Percentiles rank a stretch among this genome's conserved stretches.
These are phyloP conservation scores for Glaucomys volans DNA, from an alignment of 2,113 vertebrate species.

Conservation along the genomic window DNA sequence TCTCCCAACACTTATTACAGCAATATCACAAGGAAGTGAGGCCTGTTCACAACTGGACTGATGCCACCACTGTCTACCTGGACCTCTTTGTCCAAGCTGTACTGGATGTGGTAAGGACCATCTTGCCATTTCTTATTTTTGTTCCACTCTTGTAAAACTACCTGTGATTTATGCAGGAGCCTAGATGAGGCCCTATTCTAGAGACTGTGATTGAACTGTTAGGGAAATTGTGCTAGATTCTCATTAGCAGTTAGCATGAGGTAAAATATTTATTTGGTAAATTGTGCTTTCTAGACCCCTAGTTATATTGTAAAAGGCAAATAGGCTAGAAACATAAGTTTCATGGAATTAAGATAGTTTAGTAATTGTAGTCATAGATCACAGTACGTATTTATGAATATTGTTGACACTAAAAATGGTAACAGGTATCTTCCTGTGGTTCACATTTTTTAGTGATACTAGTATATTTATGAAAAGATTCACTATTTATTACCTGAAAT, in stretches of 20 bases:
- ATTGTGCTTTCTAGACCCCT: neutral
- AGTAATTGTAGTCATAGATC: neutral
- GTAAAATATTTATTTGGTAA: neutral
- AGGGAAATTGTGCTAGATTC: neutral
- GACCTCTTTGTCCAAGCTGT: conserved; percentile 90
- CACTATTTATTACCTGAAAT: conserved; percentile 17
- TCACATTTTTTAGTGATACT: conserved; percentile 14
- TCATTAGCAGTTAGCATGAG: neutral
- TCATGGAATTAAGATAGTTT: neutral
- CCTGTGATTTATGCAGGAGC: neutral
- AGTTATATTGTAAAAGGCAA: neutral
- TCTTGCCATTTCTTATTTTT: neutral
- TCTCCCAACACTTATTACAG: conserved; percentile 89
- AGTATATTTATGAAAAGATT: neutral
- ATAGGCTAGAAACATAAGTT: neutral
- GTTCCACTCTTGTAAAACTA: neutral
- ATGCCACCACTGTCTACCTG: conserved; percentile 88
- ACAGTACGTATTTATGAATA: neutral
- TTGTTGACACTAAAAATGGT: neutral
- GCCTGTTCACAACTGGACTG: conserved; percentile 90
- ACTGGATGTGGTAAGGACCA: conserved; percentile 89
- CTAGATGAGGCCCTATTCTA: neutral
- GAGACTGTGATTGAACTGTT: neutral
- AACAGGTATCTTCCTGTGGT: neutral
- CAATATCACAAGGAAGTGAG: conserved; percentile 90